Evolutionary conservation across 1,140 invertebrate species (phyloP).

Genomic region (Ostrea denselamellosa): DNA sequence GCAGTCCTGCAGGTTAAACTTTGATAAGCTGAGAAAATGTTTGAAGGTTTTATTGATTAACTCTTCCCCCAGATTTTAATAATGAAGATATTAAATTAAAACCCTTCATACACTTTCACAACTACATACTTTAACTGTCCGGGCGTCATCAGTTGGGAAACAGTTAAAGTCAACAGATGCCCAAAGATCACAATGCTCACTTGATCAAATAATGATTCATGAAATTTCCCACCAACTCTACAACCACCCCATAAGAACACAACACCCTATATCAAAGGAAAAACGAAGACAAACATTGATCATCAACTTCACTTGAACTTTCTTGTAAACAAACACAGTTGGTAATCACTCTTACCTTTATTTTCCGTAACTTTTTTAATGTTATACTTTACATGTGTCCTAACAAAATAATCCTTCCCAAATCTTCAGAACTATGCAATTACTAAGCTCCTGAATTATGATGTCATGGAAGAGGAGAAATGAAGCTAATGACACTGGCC

Average conservation of each 20-base stretch:
- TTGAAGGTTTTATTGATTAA: not conserved
- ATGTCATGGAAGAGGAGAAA: too few relatives aligned
- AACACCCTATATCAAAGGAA: not conserved
- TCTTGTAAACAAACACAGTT: not conserved
- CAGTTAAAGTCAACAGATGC: not conserved
- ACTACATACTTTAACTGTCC: constrained; percentile 21
- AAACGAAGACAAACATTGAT: not conserved
- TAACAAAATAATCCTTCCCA: too few relatives aligned
- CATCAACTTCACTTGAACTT: not conserved
- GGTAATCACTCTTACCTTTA: not conserved
- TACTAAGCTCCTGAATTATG: too few relatives aligned
- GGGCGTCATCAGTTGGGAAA: constrained; percentile 41
- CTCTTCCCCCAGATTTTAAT: too few relatives aligned
- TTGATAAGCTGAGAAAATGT: not conserved
- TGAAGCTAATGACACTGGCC: too few relatives aligned
- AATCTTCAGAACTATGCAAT: too few relatives aligned
- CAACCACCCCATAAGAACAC: too few relatives aligned
- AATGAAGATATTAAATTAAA: not conserved
- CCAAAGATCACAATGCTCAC: not conserved
- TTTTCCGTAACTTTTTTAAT: not conserved
- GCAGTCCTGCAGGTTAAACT: not conserved
- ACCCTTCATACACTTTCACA: not conserved
- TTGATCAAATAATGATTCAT: too few relatives aligned
- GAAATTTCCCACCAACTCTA: too few relatives aligned
- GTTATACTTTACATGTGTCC: too few relatives aligned